phyloP scores from a whole-genome alignment of 2,113 vertebrate species.

The Salvator merianae region DNA sequence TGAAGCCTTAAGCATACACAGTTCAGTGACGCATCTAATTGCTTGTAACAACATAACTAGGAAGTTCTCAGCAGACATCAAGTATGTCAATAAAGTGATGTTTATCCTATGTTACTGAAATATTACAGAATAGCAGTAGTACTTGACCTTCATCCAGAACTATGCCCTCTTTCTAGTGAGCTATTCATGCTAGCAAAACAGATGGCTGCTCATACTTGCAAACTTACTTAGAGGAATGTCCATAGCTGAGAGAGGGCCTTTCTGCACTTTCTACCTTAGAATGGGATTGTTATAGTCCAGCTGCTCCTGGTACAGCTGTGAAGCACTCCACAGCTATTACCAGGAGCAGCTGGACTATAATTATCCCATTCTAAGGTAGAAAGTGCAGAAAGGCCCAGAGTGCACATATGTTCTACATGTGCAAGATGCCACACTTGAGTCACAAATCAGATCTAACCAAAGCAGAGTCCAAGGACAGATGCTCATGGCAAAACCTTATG shows the following conservation, averaged over 20 bases:
- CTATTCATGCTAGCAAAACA: not conserved
- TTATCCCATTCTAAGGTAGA: too few relatives aligned
- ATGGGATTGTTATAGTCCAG: too few relatives aligned
- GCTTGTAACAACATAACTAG: not conserved
- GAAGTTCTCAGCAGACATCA: not conserved
- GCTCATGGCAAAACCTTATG: not conserved
- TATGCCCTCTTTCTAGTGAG: not conserved
- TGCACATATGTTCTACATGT: not conserved
- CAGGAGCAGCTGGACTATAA: too few relatives aligned
- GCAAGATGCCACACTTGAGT: not conserved
- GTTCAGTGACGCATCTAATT: too few relatives aligned
- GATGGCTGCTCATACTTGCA: not conserved
- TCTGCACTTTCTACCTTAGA: too few relatives aligned
- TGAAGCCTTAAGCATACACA: too few relatives aligned
- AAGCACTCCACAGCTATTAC: too few relatives aligned
- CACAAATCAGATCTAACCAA: conserved; percentile 14
- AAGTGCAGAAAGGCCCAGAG: too few relatives aligned
- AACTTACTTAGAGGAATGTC: not conserved
- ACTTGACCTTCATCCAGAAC: not conserved
- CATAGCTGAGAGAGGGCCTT: not conserved
- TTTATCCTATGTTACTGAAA: not conserved
- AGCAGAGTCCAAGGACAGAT: conserved; percentile 33
- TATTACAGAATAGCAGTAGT: too few relatives aligned
- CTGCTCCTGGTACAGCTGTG: too few relatives aligned
- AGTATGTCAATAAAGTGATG: not conserved